Evolutionary conservation across 1,140 invertebrate species (phyloP).

Genomic region (Monochamus saltuarius): DNA sequence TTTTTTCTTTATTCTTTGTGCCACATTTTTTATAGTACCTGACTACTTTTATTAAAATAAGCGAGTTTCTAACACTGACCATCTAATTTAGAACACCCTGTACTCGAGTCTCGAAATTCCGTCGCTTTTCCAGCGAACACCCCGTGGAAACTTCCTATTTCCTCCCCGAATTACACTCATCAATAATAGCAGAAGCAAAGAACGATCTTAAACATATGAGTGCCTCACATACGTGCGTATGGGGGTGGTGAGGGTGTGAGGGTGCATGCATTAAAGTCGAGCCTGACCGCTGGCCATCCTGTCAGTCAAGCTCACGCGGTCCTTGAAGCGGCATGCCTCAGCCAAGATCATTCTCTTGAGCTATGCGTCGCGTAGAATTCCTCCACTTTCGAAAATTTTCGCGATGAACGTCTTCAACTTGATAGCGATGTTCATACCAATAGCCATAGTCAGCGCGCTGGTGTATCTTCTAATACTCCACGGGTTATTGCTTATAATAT

Average conservation of each 20-base stretch:
- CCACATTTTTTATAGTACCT: conserved; percentile 6
- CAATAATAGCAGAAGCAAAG: too few species aligned
- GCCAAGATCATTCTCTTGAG: conserved; percentile 8
- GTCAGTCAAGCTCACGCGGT: conserved; percentile 36
- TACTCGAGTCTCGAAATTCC: neutral
- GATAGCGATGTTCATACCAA: conserved; percentile 23
- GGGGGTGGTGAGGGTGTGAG: conserved; percentile 32
- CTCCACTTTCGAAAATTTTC: conserved; percentile 16
- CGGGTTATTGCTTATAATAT: conserved; percentile 30
- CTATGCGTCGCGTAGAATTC: conserved; percentile 18
- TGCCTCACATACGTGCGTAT: neutral
- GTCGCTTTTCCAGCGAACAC: conserved; percentile 4
- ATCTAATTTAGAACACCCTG: too few species aligned
- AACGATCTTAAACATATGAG: too few species aligned
- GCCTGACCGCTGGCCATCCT: conserved; percentile 47
- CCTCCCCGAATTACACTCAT: too few species aligned
- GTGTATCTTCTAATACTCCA: conserved; percentile 39
- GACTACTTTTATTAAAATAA: too few species aligned
- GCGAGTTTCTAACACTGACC: conserved; percentile 15
- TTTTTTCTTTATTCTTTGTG: conserved; percentile 25
- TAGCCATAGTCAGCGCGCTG: conserved; percentile 34
- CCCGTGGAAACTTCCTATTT: neutral
- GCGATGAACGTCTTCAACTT: too few species aligned
- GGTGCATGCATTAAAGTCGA: conserved; percentile 48
- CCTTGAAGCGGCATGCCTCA: conserved; percentile 2